Base-by-base conservation (phyloP, 2,888 invertebrate genomes). In the Mycogona germanica region DNA sequence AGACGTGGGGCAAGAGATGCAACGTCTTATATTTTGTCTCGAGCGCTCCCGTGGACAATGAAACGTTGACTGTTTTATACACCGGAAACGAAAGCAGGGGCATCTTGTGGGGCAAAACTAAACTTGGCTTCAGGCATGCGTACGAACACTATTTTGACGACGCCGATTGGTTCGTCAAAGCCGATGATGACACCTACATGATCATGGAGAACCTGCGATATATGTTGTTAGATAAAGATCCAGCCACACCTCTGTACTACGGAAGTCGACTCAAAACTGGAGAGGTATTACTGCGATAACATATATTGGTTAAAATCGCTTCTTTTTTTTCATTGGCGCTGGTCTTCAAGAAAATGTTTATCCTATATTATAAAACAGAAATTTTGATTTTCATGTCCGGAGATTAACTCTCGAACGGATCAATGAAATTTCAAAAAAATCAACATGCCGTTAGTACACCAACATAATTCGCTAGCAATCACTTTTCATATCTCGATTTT, bases 131-230 rank as follows among this genome's bases (percentile, higher is more conserved):
- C 19, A 80, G 81, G 63, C 89, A 92, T 66, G 80, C 89, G 19
- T 87, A 89, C 66, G 76, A 87, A 61, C 75, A 93, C 65, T 82
- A 93, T 67, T 72, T 81, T 48, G 77, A 91, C 61, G 79, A 92
- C 52, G 88, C 85, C 1, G 96, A 96, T 70, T 96, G 93, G 93
- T 96, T 98, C 69, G 74, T 96, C 64, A 98, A 98, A 70, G 96
- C 97, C 17, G 97, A 97, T 66, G 97, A 97, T 70, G 96, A 97
- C 66, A 96, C 97, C 76, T 86, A 91, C 69, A 88, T 95, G 25
- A 77, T 98, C 38, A 79, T 98, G 37, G 97, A 98, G 71, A 98
- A 98, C 71, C 74, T 98, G 38, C 78, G 97, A n/a, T 87, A 84
- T 65, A 83, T 96, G 83, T 69, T 96, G 21, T 78, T 81, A 29